Evolutionary conservation across 92 coral and sea anemone genomes (phyloP).

Genomic region (Isaurus tuberculatus): DNA sequence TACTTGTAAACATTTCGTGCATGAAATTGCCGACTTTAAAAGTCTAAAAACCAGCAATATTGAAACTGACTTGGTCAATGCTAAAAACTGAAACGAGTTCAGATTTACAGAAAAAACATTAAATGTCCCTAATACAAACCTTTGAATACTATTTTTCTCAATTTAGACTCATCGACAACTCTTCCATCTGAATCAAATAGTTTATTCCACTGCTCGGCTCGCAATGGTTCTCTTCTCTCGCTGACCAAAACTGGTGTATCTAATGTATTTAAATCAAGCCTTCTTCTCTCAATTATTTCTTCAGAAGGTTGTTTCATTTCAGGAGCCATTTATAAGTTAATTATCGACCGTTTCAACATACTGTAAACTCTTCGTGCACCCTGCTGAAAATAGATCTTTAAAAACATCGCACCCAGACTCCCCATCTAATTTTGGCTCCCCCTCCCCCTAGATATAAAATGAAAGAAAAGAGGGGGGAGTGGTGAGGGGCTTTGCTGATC

Average conservation of each 20-base stretch:
- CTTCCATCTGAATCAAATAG: constrained; percentile 92
- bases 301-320: constrained; percentile 30
- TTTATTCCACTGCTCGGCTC: constrained; percentile 69
- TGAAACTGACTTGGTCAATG: neutral
- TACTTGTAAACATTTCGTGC: neutral
- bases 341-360: neutral
- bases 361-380: neutral
- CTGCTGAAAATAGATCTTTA: no score
- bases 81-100: no score
- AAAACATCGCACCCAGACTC: no score
- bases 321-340: constrained; percentile 11
- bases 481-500: no score
- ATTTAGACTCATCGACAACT: constrained; percentile 82
- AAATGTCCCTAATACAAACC: constrained; percentile 58
- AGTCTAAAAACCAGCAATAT: neutral
- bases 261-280: constrained; percentile 13
- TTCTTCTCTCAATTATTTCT: neutral
- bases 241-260: constrained; percentile 81
- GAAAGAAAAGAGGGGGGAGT: no score
- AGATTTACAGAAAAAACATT: neutral
- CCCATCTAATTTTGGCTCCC: no score
- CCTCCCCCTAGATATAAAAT: no score
- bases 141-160: constrained; percentile 90
- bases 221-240: constrained; percentile 81
- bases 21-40: neutral